These are phyloP conservation scores for Clanis bilineata DNA, from an alignment of 2,888 invertebrate genomes.

Conservation along the genomic window DNA sequence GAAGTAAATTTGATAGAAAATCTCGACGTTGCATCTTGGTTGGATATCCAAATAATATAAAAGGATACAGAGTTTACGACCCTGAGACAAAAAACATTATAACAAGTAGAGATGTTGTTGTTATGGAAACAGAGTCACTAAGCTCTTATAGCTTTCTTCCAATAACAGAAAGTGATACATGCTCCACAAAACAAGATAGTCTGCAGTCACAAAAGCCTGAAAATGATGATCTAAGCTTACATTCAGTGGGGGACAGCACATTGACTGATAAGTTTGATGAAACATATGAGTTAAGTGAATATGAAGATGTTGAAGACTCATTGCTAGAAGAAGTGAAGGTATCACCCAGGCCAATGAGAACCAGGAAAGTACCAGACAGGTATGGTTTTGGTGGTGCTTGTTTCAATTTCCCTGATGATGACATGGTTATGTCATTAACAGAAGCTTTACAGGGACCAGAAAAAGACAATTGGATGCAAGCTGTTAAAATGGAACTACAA, in stretches of 20 bases:
- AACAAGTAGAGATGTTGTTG: neutral
- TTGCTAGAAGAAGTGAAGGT: neutral
- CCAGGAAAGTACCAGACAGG: constrained; percentile 8
- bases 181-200: neutral
- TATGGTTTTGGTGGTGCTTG: constrained; percentile 10
- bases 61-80: constrained; percentile 16
- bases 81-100: constrained; percentile 4
- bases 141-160: too few species aligned
- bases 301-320: neutral
- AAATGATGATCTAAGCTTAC: too few species aligned
- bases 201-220: too few species aligned
- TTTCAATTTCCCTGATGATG: neutral
- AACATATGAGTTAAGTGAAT: neutral
- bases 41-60: constrained; percentile 16
- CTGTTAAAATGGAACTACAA: constrained; percentile 26
- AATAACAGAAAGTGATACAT: neutral
- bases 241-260: too few species aligned
- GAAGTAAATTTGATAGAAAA: constrained; percentile 28
- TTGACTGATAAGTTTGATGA: too few species aligned
- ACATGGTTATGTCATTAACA: neutral
- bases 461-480: constrained; percentile 23
- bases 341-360: neutral
- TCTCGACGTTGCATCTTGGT: constrained; percentile 1
- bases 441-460: constrained; percentile 25
- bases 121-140: neutral